Conservation (phyloP, 2,888 invertebrate genomes). For the Myopa testacea region DNA sequence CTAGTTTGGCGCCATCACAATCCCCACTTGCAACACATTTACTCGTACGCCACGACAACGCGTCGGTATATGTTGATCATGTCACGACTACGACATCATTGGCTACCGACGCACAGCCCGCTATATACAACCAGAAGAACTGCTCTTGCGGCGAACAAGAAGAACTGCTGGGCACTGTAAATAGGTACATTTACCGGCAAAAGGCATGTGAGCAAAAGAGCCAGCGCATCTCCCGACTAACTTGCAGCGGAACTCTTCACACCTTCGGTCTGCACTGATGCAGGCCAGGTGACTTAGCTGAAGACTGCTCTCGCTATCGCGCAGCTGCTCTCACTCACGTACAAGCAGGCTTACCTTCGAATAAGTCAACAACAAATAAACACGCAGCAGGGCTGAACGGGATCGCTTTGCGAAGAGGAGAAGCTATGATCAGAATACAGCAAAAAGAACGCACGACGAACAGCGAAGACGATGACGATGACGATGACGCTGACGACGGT, state of each 20-base stretch:
- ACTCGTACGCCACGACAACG: constrained; percentile 11
- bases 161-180: too few relatives aligned
- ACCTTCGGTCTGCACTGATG: neutral
- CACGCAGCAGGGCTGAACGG: constrained; percentile 37
- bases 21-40: neutral
- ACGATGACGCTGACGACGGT: constrained; percentile 50
- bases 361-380: constrained; percentile 22
- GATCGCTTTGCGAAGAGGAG: constrained; percentile 11
- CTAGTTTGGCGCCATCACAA: constrained; percentile 21
- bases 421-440: constrained; percentile 37
- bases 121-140: constrained; percentile 37
- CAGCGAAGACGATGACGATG: constrained; percentile 50
- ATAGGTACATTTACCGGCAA: neutral
- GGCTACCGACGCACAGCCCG: constrained; percentile 26
- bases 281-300: neutral
- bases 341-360: neutral
- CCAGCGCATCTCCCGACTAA: neutral
- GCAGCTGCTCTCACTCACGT: neutral
- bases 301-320: neutral
- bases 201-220: neutral
- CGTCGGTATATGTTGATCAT: constrained; percentile 23
- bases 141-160: neutral
- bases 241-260: neutral
- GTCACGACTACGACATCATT: constrained; percentile 29
- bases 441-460: constrained; percentile 43